Conservation (phyloP, 1,140 invertebrate species). For the Calliphora vicina region DNA sequence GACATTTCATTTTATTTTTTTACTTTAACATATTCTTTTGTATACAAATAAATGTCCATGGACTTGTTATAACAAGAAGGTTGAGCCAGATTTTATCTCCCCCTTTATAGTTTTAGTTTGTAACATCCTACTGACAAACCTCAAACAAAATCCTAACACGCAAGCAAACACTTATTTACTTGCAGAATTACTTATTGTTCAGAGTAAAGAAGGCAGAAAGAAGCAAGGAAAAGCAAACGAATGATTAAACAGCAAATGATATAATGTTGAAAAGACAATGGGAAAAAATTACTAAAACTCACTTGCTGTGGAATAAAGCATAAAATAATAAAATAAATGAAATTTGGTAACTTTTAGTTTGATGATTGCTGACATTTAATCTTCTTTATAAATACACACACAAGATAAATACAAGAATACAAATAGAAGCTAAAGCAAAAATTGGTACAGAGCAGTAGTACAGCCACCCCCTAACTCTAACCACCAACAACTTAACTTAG, state of each 20-base stretch:
- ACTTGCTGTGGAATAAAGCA: background rate
- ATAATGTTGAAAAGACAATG: background rate
- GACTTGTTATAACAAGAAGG: too few species aligned
- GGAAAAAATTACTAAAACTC: background rate
- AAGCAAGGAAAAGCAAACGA: background rate
- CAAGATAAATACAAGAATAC: background rate
- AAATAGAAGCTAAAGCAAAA: background rate
- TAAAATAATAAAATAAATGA: background rate
- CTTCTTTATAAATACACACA: conserved; percentile 4
- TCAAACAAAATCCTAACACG: too few species aligned
- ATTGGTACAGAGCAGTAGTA: background rate
- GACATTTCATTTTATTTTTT: too few species aligned
- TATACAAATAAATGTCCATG: too few species aligned
- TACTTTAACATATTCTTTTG: too few species aligned
- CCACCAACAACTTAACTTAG: background rate
- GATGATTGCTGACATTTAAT: conserved; percentile 5
- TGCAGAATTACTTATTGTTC: too few species aligned
- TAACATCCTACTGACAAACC: too few species aligned
- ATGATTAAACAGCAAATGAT: background rate
- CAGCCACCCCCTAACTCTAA: background rate
- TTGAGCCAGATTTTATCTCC: too few species aligned
- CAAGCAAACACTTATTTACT: too few species aligned
- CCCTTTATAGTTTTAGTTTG: too few species aligned
- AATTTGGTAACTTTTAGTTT: conserved; percentile 14
- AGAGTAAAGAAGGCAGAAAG: too few species aligned